A percentile compares a stretch with the other conserved stretches of the same genome.
phyloP scores from a whole-genome alignment of 2,888 invertebrate genomes.

The Nomada ferruginata region DNA sequence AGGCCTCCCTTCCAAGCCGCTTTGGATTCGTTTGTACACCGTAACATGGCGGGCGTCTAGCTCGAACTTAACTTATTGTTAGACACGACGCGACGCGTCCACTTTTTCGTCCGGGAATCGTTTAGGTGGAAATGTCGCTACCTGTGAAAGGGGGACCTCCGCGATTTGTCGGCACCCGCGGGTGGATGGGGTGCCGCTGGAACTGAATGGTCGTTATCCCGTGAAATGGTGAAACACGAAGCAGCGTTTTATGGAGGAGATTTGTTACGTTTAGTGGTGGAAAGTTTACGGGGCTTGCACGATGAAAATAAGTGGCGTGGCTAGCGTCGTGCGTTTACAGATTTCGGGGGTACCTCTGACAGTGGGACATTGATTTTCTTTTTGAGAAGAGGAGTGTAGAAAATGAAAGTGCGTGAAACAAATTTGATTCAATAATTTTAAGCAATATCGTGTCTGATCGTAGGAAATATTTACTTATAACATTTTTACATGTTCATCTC shows the following conservation, averaged over 20 bases:
- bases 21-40: slow-evolving; percentile 35
- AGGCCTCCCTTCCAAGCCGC: slow-evolving; percentile 56
- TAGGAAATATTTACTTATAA: no score
- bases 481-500: no score
- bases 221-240: neutral
- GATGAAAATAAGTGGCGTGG: slow-evolving; percentile 6
- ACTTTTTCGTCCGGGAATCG: slow-evolving; percentile 15
- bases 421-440: no score
- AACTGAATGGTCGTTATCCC: neutral
- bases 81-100: slow-evolving; percentile 19
- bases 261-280: slow-evolving; percentile 1
- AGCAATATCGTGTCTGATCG: no score
- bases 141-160: neutral
- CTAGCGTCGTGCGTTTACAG: neutral
- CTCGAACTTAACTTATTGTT: slow-evolving; percentile 45
- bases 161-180: neutral
- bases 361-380: neutral
- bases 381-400: no score
- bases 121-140: neutral
- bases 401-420: no score
- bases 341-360: neutral
- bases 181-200: neutral
- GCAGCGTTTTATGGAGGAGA: slow-evolving; percentile 13
- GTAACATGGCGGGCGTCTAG: slow-evolving; percentile 40
- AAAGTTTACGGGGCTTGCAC: neutral